Percentiles rank a stretch among this genome's conserved stretches.
These are phyloP conservation scores for Lepidocolaptes lacrymiger DNA, from an alignment of 2,797 vertebrate genomes.

Conservation along the genomic window DNA sequence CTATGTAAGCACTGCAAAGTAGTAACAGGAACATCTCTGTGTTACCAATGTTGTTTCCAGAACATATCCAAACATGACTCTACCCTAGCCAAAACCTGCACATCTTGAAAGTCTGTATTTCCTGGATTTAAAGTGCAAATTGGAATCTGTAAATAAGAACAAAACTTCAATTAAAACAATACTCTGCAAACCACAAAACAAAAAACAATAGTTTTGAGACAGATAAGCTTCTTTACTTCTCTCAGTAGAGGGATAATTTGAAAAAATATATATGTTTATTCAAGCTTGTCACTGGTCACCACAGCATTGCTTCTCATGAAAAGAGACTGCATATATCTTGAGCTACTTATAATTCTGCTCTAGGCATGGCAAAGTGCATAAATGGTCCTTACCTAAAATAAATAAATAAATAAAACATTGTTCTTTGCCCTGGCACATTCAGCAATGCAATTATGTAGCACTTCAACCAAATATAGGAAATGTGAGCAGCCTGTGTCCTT, in stretches of 20 bases:
- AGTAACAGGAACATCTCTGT: neutral
- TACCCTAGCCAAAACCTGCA: neutral
- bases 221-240: neutral
- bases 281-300: neutral
- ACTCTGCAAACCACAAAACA: neutral
- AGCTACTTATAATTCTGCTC: neutral
- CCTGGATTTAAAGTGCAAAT: neutral
- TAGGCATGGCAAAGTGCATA: neutral
- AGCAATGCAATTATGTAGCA: neutral
- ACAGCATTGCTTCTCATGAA: neutral
- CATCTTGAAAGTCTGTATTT: neutral
- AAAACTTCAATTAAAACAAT: neutral
- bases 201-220: neutral
- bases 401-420: neutral
- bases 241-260: neutral
- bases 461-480: neutral
- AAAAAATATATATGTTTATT: neutral
- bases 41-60: neutral
- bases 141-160: neutral
- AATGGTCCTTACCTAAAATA: neutral
- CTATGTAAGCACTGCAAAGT: neutral
- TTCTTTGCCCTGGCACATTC: neutral
- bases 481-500: neutral
- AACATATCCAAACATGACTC: fast-evolving
- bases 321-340: neutral